These are phyloP conservation scores for Rhyacophila brunnea DNA, from an alignment of 1,140 invertebrate genomes.

Conservation along the genomic window DNA sequence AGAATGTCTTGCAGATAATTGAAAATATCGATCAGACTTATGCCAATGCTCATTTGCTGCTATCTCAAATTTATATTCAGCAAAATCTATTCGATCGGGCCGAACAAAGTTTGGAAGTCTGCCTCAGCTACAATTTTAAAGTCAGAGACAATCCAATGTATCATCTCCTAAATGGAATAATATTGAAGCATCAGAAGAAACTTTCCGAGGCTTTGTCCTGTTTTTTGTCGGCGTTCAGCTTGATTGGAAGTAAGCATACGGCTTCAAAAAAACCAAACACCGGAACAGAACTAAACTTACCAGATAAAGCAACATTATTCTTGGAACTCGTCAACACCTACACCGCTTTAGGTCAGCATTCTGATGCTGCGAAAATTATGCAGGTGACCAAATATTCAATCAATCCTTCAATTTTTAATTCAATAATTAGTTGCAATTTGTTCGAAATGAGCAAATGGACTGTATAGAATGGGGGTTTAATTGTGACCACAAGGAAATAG, in stretches of 20 bases:
- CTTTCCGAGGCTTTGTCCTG: constrained; percentile 73
- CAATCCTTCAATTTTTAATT: no score
- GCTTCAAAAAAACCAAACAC: constrained; percentile 22
- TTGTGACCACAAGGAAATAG: no score
- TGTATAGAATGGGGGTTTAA: no score
- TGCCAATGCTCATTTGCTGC: constrained; percentile 79
- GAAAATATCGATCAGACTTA: constrained; percentile 73
- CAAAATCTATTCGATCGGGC: constrained; percentile 77
- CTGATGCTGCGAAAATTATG: constrained; percentile 80
- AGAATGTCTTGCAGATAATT: constrained; percentile 69
- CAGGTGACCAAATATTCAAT: constrained; percentile 43
- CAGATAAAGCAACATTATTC: constrained; percentile 83
- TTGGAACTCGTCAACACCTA: constrained; percentile 84
- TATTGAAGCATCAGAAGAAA: constrained; percentile 76
- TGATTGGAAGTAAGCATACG: constrained; percentile 43
- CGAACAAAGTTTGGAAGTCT: constrained; percentile 81
- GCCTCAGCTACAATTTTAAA: constrained; percentile 88
- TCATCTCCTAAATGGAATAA: constrained; percentile 80
- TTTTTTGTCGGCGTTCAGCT: constrained; percentile 68
- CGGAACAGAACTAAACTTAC: constrained; percentile 59
- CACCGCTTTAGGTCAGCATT: constrained; percentile 65
- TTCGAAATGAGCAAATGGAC: no score
- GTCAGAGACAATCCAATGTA: constrained; percentile 88
- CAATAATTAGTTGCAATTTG: no score
- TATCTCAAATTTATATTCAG: constrained; percentile 80